These are phyloP conservation scores for Xestia c-nigrum DNA, from an alignment of 2,888 invertebrate species.

Conservation along the genomic window DNA sequence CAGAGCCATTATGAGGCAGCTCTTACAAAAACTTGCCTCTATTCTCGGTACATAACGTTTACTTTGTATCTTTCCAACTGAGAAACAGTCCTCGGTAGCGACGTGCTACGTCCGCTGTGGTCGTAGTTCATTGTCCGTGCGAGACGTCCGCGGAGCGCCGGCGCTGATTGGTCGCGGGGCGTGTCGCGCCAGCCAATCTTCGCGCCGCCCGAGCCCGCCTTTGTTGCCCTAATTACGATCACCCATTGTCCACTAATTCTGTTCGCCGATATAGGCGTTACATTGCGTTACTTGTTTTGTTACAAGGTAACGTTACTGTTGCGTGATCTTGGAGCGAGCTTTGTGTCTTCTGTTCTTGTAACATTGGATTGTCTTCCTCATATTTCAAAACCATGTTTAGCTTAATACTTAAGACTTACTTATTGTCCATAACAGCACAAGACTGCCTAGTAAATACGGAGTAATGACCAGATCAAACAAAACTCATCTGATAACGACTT, in stretches of 20 bases:
- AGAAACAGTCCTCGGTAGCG: not conserved
- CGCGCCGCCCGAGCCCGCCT: constrained; percentile 51
- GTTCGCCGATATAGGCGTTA: constrained; percentile 21
- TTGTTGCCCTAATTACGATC: constrained; percentile 64
- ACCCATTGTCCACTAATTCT: constrained; percentile 60
- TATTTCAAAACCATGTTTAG: not conserved
- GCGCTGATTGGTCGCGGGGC: constrained; percentile 42
- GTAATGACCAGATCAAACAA: not conserved
- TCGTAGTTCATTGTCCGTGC: not conserved
- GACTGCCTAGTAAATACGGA: not conserved
- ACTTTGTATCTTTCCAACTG: not conserved
- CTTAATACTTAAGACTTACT: not conserved
- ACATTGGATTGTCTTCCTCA: not conserved
- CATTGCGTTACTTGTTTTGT: not conserved
- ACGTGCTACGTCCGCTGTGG: not conserved
- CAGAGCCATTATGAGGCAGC: not conserved
- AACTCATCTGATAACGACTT: not conserved
- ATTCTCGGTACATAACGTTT: not conserved
- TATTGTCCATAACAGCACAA: not conserved
- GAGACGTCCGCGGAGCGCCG: constrained; percentile 18
- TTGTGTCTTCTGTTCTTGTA: not conserved
- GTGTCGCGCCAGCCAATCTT: constrained; percentile 41
- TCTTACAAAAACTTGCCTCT: too few species aligned
- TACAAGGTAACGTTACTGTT: not conserved
- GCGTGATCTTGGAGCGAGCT: not conserved